Evolutionary conservation across 1,140 invertebrate species (phyloP).

Genomic region (Coelopa frigida): DNA sequence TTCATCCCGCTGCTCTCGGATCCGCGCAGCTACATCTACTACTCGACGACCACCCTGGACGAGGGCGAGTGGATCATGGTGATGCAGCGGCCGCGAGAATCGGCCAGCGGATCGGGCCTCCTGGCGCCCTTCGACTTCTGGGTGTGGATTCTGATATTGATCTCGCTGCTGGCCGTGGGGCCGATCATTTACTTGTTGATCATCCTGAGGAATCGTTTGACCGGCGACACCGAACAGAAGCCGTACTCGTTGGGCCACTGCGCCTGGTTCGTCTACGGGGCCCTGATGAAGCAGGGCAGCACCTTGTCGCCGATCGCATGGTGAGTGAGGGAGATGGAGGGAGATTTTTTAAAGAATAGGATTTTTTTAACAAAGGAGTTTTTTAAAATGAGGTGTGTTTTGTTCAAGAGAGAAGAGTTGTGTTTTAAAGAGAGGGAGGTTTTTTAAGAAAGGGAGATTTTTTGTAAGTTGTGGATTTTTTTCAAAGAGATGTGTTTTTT

Average conservation of each 20-base stretch:
- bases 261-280: conserved; percentile 81
- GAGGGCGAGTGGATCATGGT: conserved; percentile 68
- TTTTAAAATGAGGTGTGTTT: no score
- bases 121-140: conserved; percentile 68
- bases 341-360: no score
- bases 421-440: no score
- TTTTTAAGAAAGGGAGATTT: no score
- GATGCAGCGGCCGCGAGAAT: conserved; percentile 68
- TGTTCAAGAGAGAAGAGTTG: no score
- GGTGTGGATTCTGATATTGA: conserved; percentile 72
- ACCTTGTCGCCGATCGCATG: conserved; percentile 66
- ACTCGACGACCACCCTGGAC: conserved; percentile 57
- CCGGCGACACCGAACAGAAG: conserved; percentile 48
- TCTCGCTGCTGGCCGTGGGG: conserved; percentile 63
- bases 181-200: conserved; percentile 72
- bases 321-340: no score
- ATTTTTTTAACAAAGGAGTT: no score
- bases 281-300: conserved; percentile 80
- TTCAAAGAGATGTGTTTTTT: no score
- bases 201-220: conserved; percentile 52
- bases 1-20: conserved; percentile 64
- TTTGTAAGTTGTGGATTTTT: no score
- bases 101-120: conserved; percentile 73
- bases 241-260: conserved; percentile 60
- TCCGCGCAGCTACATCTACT: conserved; percentile 51